Conservation (phyloP, 2,113 vertebrate species). For the Nerophis ophidion region DNA sequence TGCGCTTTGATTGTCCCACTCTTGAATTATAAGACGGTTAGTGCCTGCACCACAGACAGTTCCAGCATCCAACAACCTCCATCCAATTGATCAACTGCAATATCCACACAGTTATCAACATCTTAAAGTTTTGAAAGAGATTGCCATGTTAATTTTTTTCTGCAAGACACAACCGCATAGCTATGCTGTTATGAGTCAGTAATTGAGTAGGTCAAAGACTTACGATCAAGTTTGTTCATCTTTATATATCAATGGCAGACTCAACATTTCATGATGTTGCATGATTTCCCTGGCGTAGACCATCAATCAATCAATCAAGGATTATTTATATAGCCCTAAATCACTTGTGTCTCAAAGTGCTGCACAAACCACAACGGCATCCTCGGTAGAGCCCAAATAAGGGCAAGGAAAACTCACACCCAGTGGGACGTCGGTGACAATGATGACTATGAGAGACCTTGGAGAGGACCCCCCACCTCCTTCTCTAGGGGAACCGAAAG, state of each 20-base stretch:
- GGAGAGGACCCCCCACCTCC: too few relatives aligned
- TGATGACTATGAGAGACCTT: too few relatives aligned
- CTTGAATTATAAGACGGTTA: constrained; percentile 65
- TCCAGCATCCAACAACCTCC: constrained; percentile 55
- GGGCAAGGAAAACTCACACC: too few relatives aligned
- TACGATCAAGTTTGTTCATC: constrained; percentile 41
- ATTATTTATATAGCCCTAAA: too few relatives aligned
- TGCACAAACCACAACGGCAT: too few relatives aligned
- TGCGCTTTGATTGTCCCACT: constrained; percentile 67
- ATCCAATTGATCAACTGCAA: constrained; percentile 35
- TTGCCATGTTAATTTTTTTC: constrained; percentile 42
- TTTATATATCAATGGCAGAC: constrained; percentile 35
- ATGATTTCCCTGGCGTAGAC: constrained; percentile 39
- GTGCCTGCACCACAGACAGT: constrained; percentile 62
- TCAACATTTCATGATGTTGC: constrained; percentile 19
- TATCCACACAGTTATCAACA: constrained; percentile 42
- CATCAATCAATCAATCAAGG: too few relatives aligned
- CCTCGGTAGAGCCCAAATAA: too few relatives aligned
- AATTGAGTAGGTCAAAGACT: constrained; percentile 46
- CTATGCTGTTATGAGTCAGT: constrained; percentile 34
- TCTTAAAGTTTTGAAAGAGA: constrained; percentile 58
- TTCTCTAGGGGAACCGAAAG: too few relatives aligned
- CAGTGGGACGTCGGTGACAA: too few relatives aligned
- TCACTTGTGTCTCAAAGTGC: too few relatives aligned
- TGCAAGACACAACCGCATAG: constrained; percentile 17